Evolutionary conservation across 2,888 invertebrate species (phyloP).

Genomic region (Drosophila pseudotalamancana): DNA sequence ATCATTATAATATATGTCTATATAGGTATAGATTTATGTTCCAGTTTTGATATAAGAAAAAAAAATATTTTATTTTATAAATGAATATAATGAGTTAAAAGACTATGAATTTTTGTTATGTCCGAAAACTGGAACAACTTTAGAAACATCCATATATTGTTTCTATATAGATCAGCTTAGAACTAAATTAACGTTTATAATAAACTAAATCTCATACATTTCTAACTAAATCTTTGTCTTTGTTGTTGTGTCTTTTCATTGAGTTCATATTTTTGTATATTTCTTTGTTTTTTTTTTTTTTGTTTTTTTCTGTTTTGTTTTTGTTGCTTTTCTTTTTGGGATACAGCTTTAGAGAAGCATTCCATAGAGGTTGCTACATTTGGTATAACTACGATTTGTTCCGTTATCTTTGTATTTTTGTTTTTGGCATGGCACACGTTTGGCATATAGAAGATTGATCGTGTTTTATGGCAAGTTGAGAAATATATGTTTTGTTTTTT

Average conservation of each 20-base stretch:
- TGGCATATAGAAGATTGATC: constrained; percentile 54
- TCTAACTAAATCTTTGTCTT: constrained; percentile 59
- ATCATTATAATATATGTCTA: constrained; percentile 1
- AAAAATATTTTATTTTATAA: no score
- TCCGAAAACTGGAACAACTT: constrained; percentile 16
- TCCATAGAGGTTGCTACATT: constrained; percentile 30
- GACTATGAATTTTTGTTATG: not conserved
- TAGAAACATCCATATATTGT: not conserved
- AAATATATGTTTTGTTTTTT: no score
- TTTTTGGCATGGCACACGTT: constrained; percentile 80
- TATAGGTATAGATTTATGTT: constrained; percentile 3
- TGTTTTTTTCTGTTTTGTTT: no score
- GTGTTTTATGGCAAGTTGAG: constrained; percentile 50
- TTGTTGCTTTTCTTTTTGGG: constrained; percentile 30
- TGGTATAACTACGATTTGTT: constrained; percentile 28
- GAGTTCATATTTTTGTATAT: constrained; percentile 15
- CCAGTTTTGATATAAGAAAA: not conserved
- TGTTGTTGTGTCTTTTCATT: constrained; percentile 49
- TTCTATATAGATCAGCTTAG: constrained; percentile 25
- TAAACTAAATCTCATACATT: constrained; percentile 61
- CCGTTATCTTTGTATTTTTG: no score
- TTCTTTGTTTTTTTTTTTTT: constrained; percentile 11
- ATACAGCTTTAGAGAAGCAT: constrained; percentile 33
- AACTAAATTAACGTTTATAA: constrained; percentile 70
- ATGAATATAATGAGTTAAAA: not conserved